Base-by-base conservation (phyloP, 2,888 invertebrate species). In the Poecilobothrus nobilitatus region DNA sequence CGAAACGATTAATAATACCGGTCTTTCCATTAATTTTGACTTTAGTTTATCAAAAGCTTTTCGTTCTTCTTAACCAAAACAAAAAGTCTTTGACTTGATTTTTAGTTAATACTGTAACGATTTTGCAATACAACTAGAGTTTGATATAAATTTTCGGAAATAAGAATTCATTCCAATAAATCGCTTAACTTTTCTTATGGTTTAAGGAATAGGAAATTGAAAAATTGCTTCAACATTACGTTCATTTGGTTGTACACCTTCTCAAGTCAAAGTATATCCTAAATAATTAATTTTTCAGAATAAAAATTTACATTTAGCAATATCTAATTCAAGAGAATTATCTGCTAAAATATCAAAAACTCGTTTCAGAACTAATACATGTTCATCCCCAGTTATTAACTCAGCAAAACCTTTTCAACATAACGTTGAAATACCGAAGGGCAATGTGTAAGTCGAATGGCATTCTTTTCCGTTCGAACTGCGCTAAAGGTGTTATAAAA, bases 11-110 rank as follows among this genome's bases (percentile, higher is more conserved):
- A 63, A 53, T 65, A 65, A 37, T 10, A 68, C 62, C 12, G 65
- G 70, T 9, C 37, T 8, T 21, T 73, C 66, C 22, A 64, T 44
- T 61, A 75, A 70, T 44, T 68, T 69, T 62, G 64, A n/a, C 64
- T 74, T 74, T 37, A 75, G 69, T 9, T 5, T 63, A 37, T 75
- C 72, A 70, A 76, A 77, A 63, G 74, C 66, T 20, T n/a, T n/a
- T n/a, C n/a, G n/a, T n/a, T n/a, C n/a, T n/a, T n/a, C n/a, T n/a
- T n/a, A n/a, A n/a, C n/a, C n/a, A n/a, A n/a, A n/a, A n/a, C n/a
- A n/a, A n/a, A n/a, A n/a, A n/a, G n/a, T n/a, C n/a, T n/a, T n/a
- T n/a, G n/a, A n/a, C n/a, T n/a, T n/a, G n/a, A n/a, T n/a, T n/a
- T n/a, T n/a, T n/a, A n/a, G n/a, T n/a, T n/a, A 37, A 53, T 69